A percentile compares a stretch with the other conserved stretches of the same genome.
Conservation (phyloP, 2,888 invertebrate species). For the Drosophila subquinaria region DNA sequence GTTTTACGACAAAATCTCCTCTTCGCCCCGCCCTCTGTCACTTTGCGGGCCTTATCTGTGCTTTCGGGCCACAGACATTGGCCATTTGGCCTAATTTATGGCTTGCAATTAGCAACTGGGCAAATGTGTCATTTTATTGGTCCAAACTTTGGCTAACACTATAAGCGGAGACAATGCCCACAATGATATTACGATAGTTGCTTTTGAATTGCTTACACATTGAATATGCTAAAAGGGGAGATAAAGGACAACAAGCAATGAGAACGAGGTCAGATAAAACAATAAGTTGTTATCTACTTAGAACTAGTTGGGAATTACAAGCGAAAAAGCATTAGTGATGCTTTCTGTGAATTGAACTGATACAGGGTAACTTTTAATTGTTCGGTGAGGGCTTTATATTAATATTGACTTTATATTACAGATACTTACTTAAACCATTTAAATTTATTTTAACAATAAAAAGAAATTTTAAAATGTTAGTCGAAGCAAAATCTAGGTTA, state of each 20-base stretch:
- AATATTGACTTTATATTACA: background rate
- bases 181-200: slow-evolving; percentile 41
- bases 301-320: slow-evolving; percentile 1
- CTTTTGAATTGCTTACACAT: slow-evolving; percentile 38
- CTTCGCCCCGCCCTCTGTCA: background rate
- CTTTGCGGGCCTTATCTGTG: slow-evolving; percentile 33
- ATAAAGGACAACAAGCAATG: slow-evolving; percentile 12
- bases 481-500: too few species aligned
- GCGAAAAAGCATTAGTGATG: background rate
- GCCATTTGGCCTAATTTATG: slow-evolving; percentile 64
- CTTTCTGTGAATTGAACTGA: background rate
- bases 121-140: slow-evolving; percentile 72
- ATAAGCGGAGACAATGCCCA: slow-evolving; percentile 42
- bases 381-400: background rate
- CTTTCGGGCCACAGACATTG: slow-evolving; percentile 29
- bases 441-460: too few species aligned
- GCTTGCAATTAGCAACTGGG: slow-evolving; percentile 74
- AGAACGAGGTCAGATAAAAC: background rate
- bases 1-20: slow-evolving; percentile 44
- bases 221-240: background rate
- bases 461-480: too few species aligned
- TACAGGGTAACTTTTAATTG: background rate
- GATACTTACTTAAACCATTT: background rate
- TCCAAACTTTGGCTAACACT: slow-evolving; percentile 43
- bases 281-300: background rate